phyloP scores from a whole-genome alignment of 2,113 vertebrate genomes.

The Caloenas nicobarica region DNA sequence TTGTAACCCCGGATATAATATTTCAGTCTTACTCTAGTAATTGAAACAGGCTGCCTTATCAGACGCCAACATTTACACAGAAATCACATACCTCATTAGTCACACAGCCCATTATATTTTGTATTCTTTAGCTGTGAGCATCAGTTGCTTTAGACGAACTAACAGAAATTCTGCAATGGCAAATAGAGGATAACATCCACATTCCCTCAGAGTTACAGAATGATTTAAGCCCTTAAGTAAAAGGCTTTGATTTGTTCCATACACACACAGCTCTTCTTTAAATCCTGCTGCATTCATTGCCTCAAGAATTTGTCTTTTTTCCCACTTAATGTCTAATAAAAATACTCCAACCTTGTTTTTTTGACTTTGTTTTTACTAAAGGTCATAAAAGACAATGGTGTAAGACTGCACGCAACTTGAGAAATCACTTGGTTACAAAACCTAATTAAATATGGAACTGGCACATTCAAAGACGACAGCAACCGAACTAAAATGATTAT shows the following conservation, averaged over 20 bases:
- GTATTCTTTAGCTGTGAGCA: not conserved
- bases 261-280: not conserved
- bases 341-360: not conserved
- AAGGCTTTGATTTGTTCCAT: conserved; percentile 14
- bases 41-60: not conserved
- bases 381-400: conserved; percentile 12
- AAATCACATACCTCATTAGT: not conserved
- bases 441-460: conserved; percentile 48
- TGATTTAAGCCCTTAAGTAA: not conserved
- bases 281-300: not conserved
- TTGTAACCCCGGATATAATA: not conserved
- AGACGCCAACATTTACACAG: not conserved
- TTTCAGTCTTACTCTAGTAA: not conserved
- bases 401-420: conserved; percentile 28
- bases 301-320: not conserved
- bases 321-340: not conserved
- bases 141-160: not conserved
- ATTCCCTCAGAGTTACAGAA: not conserved
- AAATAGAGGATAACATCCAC: not conserved
- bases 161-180: not conserved
- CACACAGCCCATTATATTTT: not conserved
- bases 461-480: conserved; percentile 17
- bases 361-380: conserved; percentile 22
- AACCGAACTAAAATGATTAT: not conserved
- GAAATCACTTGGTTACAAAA: conserved; percentile 59